These are phyloP conservation scores for Ancistrus triradiatus DNA, from an alignment of 2,113 vertebrate species.

Conservation along the genomic window DNA sequence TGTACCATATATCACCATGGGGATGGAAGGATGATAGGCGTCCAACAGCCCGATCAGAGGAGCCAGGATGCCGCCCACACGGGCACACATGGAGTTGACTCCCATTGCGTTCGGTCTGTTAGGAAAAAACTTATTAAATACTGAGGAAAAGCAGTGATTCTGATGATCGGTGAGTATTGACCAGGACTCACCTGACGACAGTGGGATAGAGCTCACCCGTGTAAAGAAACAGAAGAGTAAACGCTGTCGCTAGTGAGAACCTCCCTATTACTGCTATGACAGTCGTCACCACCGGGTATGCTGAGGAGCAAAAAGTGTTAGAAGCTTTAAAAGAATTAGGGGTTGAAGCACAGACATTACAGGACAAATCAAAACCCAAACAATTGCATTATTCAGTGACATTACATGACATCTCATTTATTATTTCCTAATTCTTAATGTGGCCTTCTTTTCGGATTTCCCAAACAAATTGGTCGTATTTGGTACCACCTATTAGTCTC, in stretches of 20 bases:
- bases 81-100: conserved; percentile 69
- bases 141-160: neutral
- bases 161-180: neutral
- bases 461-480: no score
- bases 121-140: neutral
- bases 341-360: no score
- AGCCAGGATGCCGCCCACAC: conserved; percentile 71
- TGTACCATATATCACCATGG: conserved; percentile 74
- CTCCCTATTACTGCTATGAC: conserved; percentile 71
- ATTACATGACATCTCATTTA: no score
- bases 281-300: conserved; percentile 54
- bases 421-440: no score
- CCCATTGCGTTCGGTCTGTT: conserved; percentile 78
- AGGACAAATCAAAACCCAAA: no score
- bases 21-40: conserved; percentile 62
- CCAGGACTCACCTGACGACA: conserved; percentile 67
- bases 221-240: conserved; percentile 73
- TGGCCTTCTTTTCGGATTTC: no score
- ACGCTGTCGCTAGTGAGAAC: conserved; percentile 56
- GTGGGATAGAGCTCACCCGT: conserved; percentile 83
- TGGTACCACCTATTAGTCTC: no score
- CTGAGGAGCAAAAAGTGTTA: conserved; percentile 50
- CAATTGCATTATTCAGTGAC: no score
- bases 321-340: neutral
- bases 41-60: conserved; percentile 74